Conservation (phyloP, 1,140 invertebrate genomes). For the Drosophila funebris region DNA sequence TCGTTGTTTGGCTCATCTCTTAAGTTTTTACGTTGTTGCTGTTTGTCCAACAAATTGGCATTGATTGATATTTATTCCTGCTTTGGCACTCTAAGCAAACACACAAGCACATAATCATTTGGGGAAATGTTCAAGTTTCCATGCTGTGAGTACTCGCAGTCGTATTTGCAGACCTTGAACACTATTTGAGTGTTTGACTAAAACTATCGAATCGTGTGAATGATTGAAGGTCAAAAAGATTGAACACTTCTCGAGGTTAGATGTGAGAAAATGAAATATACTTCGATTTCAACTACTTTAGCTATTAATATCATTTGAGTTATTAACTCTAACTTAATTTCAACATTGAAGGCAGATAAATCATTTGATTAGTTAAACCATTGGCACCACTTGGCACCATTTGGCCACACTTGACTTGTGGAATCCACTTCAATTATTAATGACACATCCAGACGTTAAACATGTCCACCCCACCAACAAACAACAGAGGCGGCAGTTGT, state of each 20-base stretch:
- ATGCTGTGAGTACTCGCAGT: constrained; percentile 2
- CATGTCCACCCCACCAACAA: constrained; percentile 52
- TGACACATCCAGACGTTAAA: constrained; percentile 60
- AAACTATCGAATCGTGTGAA: constrained; percentile 25
- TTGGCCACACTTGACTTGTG: not conserved
- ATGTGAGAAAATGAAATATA: constrained; percentile 9
- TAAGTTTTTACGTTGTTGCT: constrained; percentile 10
- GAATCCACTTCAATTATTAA: constrained; percentile 55
- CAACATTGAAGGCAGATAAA: constrained; percentile 37
- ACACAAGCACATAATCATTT: not conserved
- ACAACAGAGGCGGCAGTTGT: not conserved
- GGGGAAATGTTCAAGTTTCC: constrained; percentile 26
- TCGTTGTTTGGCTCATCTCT: constrained; percentile 43
- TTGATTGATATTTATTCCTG: constrained; percentile 73
- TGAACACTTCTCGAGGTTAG: not conserved
- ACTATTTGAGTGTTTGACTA: constrained; percentile 33
- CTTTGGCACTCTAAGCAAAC: constrained; percentile 21
- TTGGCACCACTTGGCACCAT: constrained; percentile 15
- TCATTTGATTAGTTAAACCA: constrained; percentile 45
- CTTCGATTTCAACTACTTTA: not conserved
- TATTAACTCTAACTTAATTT: constrained; percentile 12
- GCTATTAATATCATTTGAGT: not conserved
- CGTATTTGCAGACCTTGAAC: constrained; percentile 20
- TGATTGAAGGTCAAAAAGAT: constrained; percentile 15
- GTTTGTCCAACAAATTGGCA: constrained; percentile 74